phyloP scores from a whole-genome alignment of 2,113 vertebrate species.

The Carlito syrichta region DNA sequence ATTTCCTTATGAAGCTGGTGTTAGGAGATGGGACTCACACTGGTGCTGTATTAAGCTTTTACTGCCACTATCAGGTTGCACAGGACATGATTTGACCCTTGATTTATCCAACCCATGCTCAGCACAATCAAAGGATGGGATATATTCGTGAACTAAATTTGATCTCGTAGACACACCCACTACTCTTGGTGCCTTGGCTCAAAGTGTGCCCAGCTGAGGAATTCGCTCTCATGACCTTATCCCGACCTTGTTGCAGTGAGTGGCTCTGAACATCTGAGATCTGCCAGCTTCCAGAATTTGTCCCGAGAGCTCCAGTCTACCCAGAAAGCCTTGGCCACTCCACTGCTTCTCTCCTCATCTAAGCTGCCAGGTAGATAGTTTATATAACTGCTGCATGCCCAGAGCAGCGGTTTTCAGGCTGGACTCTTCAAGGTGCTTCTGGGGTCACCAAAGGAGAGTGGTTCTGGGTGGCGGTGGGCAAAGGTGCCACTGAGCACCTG shows the following conservation, averaged over 20 bases:
- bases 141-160: neutral
- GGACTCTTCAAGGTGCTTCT: neutral
- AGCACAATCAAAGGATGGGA: constrained; percentile 22
- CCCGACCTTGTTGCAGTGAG: neutral
- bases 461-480: neutral
- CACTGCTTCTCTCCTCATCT: neutral
- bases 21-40: constrained; percentile 39
- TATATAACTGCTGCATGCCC: neutral
- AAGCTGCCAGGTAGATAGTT: neutral
- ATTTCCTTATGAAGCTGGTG: constrained; percentile 42
- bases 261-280: neutral
- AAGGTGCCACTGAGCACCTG: neutral
- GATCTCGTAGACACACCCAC: neutral
- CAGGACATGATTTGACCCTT: constrained; percentile 71
- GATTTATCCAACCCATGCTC: constrained; percentile 67
- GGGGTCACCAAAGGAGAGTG: neutral
- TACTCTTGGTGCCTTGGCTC: neutral
- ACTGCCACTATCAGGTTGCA: constrained; percentile 53
- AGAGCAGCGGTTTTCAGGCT: neutral
- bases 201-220: neutral
- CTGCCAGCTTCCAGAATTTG: neutral
- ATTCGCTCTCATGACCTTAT: neutral
- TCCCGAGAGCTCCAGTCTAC: neutral
- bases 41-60: constrained; percentile 56
- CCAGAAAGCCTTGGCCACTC: neutral